Evolutionary conservation across 1,140 invertebrate species (phyloP).

Genomic region (Alviniconcha marisindica): DNA sequence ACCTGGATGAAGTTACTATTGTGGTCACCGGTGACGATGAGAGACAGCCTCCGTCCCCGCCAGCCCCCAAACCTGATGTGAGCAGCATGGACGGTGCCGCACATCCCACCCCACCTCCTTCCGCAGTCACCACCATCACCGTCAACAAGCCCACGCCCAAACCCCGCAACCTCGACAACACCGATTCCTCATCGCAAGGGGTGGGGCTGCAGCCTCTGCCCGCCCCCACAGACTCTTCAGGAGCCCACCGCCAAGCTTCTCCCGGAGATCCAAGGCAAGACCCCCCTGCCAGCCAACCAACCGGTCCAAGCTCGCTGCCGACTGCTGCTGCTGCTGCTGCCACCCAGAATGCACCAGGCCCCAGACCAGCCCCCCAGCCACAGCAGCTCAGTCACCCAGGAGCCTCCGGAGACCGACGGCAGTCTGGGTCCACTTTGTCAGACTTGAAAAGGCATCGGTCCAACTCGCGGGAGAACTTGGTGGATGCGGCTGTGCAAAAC

Average conservation of each 20-base stretch:
- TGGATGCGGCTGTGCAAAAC: conserved; percentile 58
- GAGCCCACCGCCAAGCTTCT: too few relatives aligned
- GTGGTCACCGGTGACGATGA: conserved; percentile 56
- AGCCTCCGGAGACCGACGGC: not conserved
- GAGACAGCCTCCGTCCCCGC: not conserved
- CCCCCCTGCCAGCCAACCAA: too few relatives aligned
- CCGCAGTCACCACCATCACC: conserved; percentile 37
- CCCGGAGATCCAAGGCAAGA: too few relatives aligned
- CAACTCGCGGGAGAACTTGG: conserved; percentile 48
- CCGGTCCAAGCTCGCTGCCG: too few relatives aligned
- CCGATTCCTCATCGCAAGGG: not conserved
- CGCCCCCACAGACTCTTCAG: too few relatives aligned
- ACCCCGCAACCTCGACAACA: not conserved
- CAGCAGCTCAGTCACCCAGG: not conserved
- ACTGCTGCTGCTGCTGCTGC: too few relatives aligned
- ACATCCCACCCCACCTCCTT: conserved; percentile 6
- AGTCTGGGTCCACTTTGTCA: conserved; percentile 41
- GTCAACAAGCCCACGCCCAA: conserved; percentile 3
- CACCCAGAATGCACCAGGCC: not conserved
- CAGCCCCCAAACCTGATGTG: not conserved
- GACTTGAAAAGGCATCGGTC: conserved; percentile 56
- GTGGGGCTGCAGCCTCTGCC: too few relatives aligned
- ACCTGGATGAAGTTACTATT: conserved; percentile 68
- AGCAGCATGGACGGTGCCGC: not conserved
- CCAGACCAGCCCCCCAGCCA: not conserved